These are phyloP conservation scores for Drosophila anomalata DNA, from an alignment of 2,888 invertebrate species.

Conservation along the genomic window DNA sequence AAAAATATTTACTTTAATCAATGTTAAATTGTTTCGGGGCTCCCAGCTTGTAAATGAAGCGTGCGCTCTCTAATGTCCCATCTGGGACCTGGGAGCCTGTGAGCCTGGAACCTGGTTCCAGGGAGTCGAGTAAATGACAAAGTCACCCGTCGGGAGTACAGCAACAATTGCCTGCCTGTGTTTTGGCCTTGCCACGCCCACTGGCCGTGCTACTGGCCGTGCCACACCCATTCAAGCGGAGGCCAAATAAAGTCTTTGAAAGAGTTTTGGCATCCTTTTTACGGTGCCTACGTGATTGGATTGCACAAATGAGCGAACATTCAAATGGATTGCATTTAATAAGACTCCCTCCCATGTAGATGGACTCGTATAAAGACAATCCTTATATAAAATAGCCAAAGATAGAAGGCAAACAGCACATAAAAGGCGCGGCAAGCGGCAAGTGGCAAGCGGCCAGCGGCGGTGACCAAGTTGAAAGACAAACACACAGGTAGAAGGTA, in stretches of 20 bases:
- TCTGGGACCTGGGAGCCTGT: constrained; percentile 11
- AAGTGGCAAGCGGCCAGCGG: constrained; percentile 27
- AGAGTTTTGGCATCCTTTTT: constrained; percentile 56
- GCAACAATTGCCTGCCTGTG: constrained; percentile 26
- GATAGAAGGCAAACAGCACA: constrained; percentile 26
- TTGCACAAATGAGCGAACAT: constrained; percentile 60
- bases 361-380: constrained; percentile 11
- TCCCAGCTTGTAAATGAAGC: constrained; percentile 7
- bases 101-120: no score
- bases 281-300: constrained; percentile 62
- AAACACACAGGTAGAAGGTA: constrained; percentile 21
- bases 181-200: constrained; percentile 28
- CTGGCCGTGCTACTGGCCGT: neutral
- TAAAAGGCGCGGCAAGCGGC: constrained; percentile 53
- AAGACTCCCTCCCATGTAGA: constrained; percentile 21
- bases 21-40: constrained; percentile 17
- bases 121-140: neutral
- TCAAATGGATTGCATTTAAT: constrained; percentile 67
- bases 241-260: constrained; percentile 32
- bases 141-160: neutral
- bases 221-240: constrained; percentile 9
- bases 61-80: neutral
- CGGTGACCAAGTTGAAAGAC: constrained; percentile 33
- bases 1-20: constrained; percentile 31
- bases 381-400: constrained; percentile 29